Evolutionary conservation across 2,797 vertebrate genomes (phyloP).

Genomic region (Acipenser transmontanus): DNA sequence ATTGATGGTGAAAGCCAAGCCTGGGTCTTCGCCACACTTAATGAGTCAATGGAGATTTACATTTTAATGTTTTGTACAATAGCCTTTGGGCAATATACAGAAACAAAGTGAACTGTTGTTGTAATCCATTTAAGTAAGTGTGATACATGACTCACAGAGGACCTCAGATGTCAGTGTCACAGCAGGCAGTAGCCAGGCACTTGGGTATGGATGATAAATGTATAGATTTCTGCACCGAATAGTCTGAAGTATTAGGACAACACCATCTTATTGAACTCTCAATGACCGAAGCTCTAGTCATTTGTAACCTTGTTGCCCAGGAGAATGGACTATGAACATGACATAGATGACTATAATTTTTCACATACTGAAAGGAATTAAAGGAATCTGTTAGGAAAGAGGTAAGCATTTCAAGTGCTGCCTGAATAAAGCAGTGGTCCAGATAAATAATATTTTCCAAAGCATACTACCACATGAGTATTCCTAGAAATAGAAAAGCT

Average conservation of each 20-base stretch:
- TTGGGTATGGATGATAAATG: conserved; percentile 52
- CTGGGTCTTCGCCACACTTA: conserved; percentile 38
- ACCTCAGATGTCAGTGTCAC: conserved; percentile 57
- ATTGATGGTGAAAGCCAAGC: conserved; percentile 39
- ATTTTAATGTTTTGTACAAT: conserved; percentile 70
- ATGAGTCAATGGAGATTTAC: conserved; percentile 66
- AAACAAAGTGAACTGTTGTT: conserved; percentile 79
- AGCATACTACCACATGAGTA: too few relatives aligned
- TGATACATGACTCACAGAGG: conserved; percentile 74
- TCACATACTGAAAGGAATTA: neutral
- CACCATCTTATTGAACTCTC: conserved; percentile 47
- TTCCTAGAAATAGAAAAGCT: too few relatives aligned
- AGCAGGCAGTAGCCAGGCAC: conserved; percentile 30
- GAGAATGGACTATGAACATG: conserved; percentile 9
- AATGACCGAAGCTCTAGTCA: conserved; percentile 41
- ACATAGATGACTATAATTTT: too few relatives aligned
- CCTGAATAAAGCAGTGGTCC: neutral
- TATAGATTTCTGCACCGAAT: conserved; percentile 53
- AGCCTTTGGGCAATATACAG: conserved; percentile 50
- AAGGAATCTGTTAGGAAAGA: neutral
- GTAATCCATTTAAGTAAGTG: conserved; percentile 79
- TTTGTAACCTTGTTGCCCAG: conserved; percentile 47
- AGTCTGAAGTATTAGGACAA: conserved; percentile 50
- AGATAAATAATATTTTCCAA: too few relatives aligned
- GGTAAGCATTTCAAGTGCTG: neutral